These are phyloP conservation scores for Lytechinus pictus DNA, from an alignment of 35 echinoderm and acorn worm genomes.

Conservation along the genomic window DNA sequence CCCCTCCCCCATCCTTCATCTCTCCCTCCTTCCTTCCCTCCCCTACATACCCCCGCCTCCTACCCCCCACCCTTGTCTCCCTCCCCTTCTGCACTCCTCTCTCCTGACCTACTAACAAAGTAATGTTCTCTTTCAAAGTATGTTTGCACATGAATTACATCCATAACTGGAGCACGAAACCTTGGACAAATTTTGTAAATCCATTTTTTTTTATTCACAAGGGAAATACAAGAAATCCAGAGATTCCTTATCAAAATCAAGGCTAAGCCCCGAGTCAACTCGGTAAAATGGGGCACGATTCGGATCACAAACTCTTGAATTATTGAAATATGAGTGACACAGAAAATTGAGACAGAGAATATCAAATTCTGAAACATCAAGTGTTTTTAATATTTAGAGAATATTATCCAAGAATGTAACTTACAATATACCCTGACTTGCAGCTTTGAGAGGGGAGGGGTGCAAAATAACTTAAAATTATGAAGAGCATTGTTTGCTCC, in stretches of 20 bases:
- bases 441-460: no score
- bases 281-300: neutral
- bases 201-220: constrained; percentile 6
- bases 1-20: neutral
- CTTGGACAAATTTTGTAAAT: constrained; percentile 2
- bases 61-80: neutral
- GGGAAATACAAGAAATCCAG: neutral
- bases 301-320: neutral
- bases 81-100: neutral
- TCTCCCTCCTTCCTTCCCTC: neutral
- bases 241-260: constrained; percentile 3
- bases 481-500: no score
- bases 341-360: neutral
- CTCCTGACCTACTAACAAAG: neutral
- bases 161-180: neutral
- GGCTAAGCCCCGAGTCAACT: neutral
- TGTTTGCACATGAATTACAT: neutral
- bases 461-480: no score
- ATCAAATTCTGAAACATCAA: neutral
- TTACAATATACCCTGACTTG: no score
- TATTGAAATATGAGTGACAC: constrained; percentile 1
- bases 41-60: neutral
- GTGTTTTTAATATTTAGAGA: no score
- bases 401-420: no score
- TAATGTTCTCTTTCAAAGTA: neutral